phyloP scores from a whole-genome alignment of 1,140 invertebrate species.

The Scaptomyza graminum region DNA sequence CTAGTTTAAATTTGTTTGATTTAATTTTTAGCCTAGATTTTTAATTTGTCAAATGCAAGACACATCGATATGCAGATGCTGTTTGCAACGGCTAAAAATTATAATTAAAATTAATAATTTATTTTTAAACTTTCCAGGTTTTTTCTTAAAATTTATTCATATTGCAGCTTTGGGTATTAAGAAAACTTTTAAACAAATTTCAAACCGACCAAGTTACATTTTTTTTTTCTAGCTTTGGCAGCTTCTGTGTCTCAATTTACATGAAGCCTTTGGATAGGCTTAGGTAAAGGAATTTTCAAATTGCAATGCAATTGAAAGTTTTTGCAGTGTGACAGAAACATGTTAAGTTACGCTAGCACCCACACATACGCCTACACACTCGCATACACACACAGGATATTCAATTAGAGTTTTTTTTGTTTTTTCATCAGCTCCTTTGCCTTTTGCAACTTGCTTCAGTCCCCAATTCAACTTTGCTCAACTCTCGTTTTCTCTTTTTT shows the following conservation, averaged over 20 bases:
- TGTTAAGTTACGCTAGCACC: background rate
- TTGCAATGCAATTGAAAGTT: constrained; percentile 73
- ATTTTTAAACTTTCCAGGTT: no score
- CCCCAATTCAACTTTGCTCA: background rate
- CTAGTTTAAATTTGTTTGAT: constrained; percentile 19
- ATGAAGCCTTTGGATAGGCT: background rate
- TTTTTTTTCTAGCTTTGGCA: background rate
- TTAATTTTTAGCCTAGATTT: background rate
- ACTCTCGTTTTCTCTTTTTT: background rate
- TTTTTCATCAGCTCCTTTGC: constrained; percentile 61
- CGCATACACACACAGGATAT: constrained; percentile 45
- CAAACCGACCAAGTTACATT: background rate
- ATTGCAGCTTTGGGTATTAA: no score
- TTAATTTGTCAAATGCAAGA: background rate
- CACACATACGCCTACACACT: constrained; percentile 9
- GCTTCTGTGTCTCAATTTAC: background rate
- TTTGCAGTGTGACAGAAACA: constrained; percentile 35
- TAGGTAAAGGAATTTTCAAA: constrained; percentile 40
- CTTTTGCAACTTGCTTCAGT: constrained; percentile 3
- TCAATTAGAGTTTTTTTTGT: constrained; percentile 74
- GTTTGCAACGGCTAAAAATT: no score
- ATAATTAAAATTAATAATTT: no score
- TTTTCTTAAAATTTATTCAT: no score
- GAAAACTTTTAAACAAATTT: no score
- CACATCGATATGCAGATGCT: no score